Conservation (phyloP, 2,888 invertebrate species). For the Allacma fusca region DNA sequence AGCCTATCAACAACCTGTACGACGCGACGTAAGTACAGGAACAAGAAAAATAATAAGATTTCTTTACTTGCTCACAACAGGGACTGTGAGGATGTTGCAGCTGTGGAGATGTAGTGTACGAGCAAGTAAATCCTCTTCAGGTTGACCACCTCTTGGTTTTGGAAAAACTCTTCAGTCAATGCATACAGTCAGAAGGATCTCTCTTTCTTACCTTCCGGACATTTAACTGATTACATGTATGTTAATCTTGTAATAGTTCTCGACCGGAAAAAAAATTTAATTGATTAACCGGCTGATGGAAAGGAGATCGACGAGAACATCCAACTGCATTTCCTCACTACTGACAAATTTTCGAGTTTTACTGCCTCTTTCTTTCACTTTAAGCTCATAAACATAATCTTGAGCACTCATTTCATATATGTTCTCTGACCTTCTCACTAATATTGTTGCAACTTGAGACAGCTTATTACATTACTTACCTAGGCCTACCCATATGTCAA, state of each 20-base stretch:
- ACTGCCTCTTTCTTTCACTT: conserved; percentile 11
- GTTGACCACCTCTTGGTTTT: conserved; percentile 16
- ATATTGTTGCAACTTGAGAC: background rate
- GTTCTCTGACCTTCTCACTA: conserved; percentile 5
- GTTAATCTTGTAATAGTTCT: conserved; percentile 24
- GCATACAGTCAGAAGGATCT: background rate
- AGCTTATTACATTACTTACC: background rate
- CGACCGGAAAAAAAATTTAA: conserved; percentile 4
- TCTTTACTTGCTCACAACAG: background rate
- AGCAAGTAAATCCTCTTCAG: background rate
- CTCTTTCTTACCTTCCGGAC: background rate
- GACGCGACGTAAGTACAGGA: background rate
- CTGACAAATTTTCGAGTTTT: background rate
- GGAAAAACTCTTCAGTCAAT: background rate
- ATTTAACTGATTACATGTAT: conserved; percentile 13
- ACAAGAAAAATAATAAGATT: conserved; percentile 13
- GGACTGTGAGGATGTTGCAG: background rate
- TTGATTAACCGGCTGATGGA: conserved; percentile 19
- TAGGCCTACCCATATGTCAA: background rate
- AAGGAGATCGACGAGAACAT: conserved; percentile 5
- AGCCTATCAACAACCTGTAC: conserved; percentile 6
- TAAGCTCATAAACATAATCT: background rate
- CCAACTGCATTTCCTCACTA: background rate
- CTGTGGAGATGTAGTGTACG: background rate
- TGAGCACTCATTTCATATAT: background rate